Percentiles rank a stretch among this genome's conserved stretches.
Evolutionary conservation across 2,888 invertebrate genomes (phyloP).

Genomic region (Rhorus exstirpatorius): DNA sequence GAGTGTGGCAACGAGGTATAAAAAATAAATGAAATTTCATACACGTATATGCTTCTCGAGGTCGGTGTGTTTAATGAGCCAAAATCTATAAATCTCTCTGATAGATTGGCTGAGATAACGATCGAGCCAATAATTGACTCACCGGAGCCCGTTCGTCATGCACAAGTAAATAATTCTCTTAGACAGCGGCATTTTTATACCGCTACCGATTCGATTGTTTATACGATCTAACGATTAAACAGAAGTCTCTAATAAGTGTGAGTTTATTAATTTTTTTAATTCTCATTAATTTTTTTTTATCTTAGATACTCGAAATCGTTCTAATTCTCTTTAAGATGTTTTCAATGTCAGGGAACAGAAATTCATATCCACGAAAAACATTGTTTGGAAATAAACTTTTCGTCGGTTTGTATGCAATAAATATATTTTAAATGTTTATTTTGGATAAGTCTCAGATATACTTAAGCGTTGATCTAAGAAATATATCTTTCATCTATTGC

Average conservation of each 20-base stretch:
- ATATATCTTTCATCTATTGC: too few species aligned
- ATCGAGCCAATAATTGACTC: conserved; percentile 39
- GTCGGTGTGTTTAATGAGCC: conserved; percentile 78
- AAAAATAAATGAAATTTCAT: conserved; percentile 82
- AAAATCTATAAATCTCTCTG: conserved; percentile 77
- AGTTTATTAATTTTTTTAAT: background rate
- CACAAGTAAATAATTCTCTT: conserved; percentile 13
- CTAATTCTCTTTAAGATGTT: too few species aligned
- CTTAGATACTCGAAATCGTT: background rate
- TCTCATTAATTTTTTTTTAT: background rate
- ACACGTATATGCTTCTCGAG: conserved; percentile 66
- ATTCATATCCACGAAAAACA: too few species aligned
- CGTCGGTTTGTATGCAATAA: too few species aligned
- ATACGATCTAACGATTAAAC: background rate
- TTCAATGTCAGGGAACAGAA: too few species aligned
- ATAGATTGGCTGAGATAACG: conserved; percentile 16
- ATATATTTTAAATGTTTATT: too few species aligned
- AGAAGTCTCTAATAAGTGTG: background rate
- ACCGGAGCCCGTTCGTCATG: conserved; percentile 14
- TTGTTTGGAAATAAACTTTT: too few species aligned
- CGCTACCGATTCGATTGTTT: background rate
- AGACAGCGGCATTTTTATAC: too few species aligned
- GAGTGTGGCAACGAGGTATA: conserved; percentile 71
- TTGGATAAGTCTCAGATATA: too few species aligned
- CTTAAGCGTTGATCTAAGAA: too few species aligned